phyloP scores from a whole-genome alignment of 30 jellyfish, hydroid and myxozoan genomes.

The Rhopilema esculentum region DNA sequence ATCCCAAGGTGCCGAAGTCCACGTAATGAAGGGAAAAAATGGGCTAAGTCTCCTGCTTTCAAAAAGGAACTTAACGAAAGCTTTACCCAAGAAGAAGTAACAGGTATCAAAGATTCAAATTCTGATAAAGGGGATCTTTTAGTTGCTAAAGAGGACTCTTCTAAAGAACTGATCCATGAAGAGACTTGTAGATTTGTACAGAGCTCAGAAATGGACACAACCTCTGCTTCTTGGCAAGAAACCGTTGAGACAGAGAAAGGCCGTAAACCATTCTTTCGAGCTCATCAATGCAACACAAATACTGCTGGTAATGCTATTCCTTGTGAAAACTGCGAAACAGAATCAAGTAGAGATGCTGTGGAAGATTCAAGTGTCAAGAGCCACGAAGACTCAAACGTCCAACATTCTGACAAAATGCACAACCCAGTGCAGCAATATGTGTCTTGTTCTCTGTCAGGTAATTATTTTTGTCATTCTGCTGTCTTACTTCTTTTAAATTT shows the following conservation, averaged over 20 bases:
- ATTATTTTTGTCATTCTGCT: too few relatives aligned
- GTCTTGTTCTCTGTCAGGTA: not conserved
- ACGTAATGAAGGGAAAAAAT: not conserved
- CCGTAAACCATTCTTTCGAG: too few relatives aligned
- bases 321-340: slow-evolving; percentile 5
- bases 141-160: too few relatives aligned
- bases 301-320: too few relatives aligned
- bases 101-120: not conserved
- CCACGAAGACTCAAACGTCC: not conserved
- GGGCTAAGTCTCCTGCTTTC: slow-evolving; percentile 5
- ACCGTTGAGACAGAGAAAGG: too few relatives aligned
- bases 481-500: too few relatives aligned
- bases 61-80: not conserved
- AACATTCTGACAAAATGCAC: not conserved
- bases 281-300: too few relatives aligned
- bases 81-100: not conserved
- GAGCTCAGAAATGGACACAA: too few relatives aligned
- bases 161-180: too few relatives aligned
- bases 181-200: too few relatives aligned
- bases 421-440: not conserved
- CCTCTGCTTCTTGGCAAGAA: too few relatives aligned
- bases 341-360: not conserved
- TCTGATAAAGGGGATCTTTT: too few relatives aligned
- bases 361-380: not conserved
- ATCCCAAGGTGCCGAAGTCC: not conserved